Evolutionary conservation across 2,797 vertebrate species (phyloP).

Genomic region (Cuniculus paca): DNA sequence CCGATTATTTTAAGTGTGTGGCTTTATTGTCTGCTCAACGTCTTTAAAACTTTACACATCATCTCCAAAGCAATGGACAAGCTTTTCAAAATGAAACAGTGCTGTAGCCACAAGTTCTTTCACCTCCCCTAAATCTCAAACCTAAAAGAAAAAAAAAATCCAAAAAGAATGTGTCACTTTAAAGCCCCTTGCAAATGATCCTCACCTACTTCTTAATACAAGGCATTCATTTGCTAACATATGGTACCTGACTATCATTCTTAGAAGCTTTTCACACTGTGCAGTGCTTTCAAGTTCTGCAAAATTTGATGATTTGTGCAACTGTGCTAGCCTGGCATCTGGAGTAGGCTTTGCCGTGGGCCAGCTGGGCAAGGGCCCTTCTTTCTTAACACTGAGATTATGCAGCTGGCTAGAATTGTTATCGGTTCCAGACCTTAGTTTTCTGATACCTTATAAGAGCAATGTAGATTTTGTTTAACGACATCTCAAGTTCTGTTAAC

Average conservation of each 20-base stretch:
- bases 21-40: neutral
- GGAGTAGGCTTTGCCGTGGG: no score
- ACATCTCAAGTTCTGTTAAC: neutral
- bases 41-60: neutral
- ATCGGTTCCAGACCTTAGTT: neutral
- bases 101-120: neutral
- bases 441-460: neutral
- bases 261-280: neutral
- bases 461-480: neutral
- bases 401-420: neutral
- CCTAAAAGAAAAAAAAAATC: neutral
- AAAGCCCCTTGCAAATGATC: neutral
- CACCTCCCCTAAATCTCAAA: neutral
- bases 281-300: neutral
- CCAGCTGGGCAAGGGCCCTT: neutral
- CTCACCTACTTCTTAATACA: neutral
- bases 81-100: neutral
- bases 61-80: neutral
- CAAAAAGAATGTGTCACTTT: neutral
- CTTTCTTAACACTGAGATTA: neutral
- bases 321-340: neutral
- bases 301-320: neutral
- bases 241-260: neutral
- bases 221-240: neutral
- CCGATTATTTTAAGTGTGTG: neutral